Base-by-base conservation (phyloP, 2,797 vertebrate genomes). In the Chelidonichthys spinosus region DNA sequence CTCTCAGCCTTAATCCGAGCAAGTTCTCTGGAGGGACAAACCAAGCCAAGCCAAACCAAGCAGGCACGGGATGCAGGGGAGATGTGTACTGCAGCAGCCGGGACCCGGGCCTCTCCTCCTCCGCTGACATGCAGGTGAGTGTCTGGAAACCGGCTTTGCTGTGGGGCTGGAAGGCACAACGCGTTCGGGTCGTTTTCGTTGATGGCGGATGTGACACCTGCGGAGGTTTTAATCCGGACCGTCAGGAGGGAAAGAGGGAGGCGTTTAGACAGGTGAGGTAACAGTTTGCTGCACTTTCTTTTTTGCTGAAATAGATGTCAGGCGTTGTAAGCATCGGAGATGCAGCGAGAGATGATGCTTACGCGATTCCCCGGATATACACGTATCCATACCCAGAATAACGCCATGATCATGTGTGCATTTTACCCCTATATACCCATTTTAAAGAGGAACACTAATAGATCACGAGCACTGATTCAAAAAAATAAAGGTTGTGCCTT, bases 41-140 rank as follows among this genome's bases (percentile, higher is more conserved):
- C 74, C 79, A 9, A 84, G 43, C 78, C 76, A 52, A 67, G 60
- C 63, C 46, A 47, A 62, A 25, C 36, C 56, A 77, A 83, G 54
- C 60, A 36, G 52, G 47, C 78, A 32, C 58, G 53, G 74, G 63
- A 40, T 3, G 42, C 44, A 14, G 78, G 66, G 73, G 65, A 64
- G 86, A 91, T 85, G 87, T 46, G 76, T 36, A 63, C 78, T 60
- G 81, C 78, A 58, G 86, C 78, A 55, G 69, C 71, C 72, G 82
- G 25, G 84, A 86, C 9, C 81, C 35, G 81, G 82, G 72, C 90
- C 80, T 85, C 66, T 86, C 63, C 60, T 74, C 73, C 67, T 52
- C 49, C 49, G 3, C 84, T 79, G 84, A 90, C 78, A 85, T 65
- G 86, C 91, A 94, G 93, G 94, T 95, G 91, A 85, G 60, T 3